Percentiles rank a stretch among this genome's conserved stretches.
These are phyloP conservation scores for Tinea pellionella DNA, from an alignment of 2,888 invertebrate genomes.

Conservation along the genomic window DNA sequence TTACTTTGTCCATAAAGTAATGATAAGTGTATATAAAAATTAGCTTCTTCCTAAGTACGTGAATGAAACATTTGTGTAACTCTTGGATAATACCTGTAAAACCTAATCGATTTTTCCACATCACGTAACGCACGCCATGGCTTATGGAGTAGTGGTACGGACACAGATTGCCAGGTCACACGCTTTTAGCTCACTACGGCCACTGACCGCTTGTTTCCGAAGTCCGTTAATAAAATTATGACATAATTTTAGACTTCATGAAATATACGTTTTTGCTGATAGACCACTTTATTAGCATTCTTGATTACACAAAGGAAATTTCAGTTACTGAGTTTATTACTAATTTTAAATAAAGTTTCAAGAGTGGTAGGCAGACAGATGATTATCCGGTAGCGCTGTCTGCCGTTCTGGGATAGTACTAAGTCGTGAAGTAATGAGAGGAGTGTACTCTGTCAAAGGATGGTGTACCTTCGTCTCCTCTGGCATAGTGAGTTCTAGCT, in stretches of 20 bases:
- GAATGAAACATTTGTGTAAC: too few relatives aligned
- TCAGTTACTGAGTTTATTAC: not conserved
- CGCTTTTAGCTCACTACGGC: not conserved
- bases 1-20: not conserved
- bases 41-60: too few relatives aligned
- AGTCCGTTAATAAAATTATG: not conserved
- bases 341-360: too few relatives aligned
- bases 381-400: too few relatives aligned
- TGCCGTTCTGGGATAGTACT: too few relatives aligned
- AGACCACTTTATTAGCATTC: not conserved
- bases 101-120: conserved; percentile 8
- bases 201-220: conserved; percentile 10
- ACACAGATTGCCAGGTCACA: conserved; percentile 11
- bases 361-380: too few relatives aligned
- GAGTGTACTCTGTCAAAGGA: too few relatives aligned
- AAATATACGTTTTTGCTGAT: not conserved
- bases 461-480: too few relatives aligned
- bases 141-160: not conserved
- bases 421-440: too few relatives aligned
- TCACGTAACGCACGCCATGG: conserved; percentile 6
- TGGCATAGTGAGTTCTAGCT: too few relatives aligned
- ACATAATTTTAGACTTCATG: not conserved
- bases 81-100: conserved; percentile 3
- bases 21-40: too few relatives aligned
- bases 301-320: not conserved